These are phyloP conservation scores for Phacellophora camtschatica DNA, from an alignment of 30 jellyfish, hydroid and myxozoan genomes.

Conservation along the genomic window DNA sequence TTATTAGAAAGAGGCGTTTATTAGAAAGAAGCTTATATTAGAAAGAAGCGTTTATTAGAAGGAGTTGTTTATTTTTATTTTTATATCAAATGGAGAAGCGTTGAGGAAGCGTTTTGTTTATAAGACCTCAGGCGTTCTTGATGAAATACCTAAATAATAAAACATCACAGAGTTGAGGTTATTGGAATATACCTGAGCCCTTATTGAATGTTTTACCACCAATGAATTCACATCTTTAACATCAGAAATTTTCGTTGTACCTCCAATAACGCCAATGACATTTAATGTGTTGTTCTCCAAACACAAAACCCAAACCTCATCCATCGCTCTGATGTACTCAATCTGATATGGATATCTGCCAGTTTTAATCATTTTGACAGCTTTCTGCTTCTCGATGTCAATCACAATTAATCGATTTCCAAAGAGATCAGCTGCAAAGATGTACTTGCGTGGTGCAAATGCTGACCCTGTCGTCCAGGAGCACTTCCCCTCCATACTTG, in stretches of 20 bases:
- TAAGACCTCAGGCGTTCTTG: no score
- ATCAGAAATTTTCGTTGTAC: background rate
- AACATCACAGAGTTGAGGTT: background rate
- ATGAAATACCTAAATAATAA: background rate
- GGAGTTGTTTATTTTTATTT: no score
- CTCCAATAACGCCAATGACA: conserved; percentile 16
- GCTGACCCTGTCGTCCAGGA: conserved; percentile 22
- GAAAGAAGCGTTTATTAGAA: no score
- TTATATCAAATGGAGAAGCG: no score
- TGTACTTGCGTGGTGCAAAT: background rate
- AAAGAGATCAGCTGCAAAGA: conserved; percentile 8
- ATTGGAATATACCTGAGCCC: background rate
- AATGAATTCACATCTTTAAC: background rate
- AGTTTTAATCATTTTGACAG: conserved; percentile 8
- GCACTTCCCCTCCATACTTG: background rate
- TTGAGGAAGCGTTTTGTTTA: no score
- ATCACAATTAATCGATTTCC: conserved; percentile 16
- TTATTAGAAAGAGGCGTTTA: no score
- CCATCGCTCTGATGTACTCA: background rate
- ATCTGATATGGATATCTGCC: conserved; percentile 6
- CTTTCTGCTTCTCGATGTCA: conserved; percentile 1
- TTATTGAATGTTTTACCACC: conserved; percentile 1
- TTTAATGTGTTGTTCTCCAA: background rate
- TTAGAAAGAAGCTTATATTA: no score
- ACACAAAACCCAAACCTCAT: conserved; percentile 28